Evolutionary conservation across 2,113 vertebrate species (phyloP).

Genomic region (Tragelaphus imberbis): DNA sequence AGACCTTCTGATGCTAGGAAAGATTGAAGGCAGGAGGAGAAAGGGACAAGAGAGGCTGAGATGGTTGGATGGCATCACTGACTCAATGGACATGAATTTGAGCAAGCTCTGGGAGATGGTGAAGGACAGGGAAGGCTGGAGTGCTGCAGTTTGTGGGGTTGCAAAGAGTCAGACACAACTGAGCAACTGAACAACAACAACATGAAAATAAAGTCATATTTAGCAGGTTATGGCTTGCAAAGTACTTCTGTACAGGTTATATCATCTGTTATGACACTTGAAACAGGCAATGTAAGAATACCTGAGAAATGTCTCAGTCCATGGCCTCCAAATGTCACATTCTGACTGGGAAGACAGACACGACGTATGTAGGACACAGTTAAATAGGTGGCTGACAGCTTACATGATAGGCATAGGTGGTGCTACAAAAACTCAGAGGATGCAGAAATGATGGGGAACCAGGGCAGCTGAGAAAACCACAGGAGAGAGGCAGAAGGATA

Average conservation of each 20-base stretch:
- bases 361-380: background rate
- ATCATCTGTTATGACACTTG: background rate
- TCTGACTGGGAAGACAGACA: background rate
- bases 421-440: background rate
- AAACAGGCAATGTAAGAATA: background rate
- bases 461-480: background rate
- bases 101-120: background rate
- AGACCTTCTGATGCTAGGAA: background rate
- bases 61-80: background rate
- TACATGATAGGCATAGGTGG: fast-evolving
- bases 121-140: background rate
- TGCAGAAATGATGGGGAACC: background rate
- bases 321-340: background rate
- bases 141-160: background rate
- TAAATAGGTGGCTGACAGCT: background rate
- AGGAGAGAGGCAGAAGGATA: background rate
- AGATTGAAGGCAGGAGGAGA: background rate
- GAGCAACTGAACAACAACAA: background rate
- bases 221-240: background rate
- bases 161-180: background rate
- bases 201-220: background rate
- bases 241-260: background rate
- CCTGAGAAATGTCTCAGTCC: background rate
- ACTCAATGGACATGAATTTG: background rate
- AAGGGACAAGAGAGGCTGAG: background rate